A percentile compares a stretch with the other conserved stretches of the same genome.
Conservation (phyloP, 2,113 vertebrate genomes). For the Meleagris gallopavo region DNA sequence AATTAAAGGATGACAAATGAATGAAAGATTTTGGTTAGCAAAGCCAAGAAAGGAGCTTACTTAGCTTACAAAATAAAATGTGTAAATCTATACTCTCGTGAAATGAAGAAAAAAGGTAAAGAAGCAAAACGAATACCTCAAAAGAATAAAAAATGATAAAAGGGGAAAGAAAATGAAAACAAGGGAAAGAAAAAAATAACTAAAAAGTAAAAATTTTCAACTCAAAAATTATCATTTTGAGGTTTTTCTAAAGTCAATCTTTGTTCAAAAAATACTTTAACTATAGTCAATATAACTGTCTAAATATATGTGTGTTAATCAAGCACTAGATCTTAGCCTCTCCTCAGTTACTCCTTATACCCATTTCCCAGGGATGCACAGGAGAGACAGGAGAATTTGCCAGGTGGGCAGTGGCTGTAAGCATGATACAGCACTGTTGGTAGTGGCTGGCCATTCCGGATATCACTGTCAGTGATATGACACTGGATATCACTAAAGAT, state of each 20-base stretch:
- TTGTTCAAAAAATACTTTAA: neutral
- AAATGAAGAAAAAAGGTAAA: neutral
- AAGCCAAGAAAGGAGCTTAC: neutral
- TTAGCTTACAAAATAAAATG: neutral
- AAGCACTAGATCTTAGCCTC: neutral
- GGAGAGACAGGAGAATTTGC: neutral
- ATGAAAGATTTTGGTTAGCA: slow-evolving; percentile 14
- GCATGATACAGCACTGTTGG: fast-evolving
- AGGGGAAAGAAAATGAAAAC: neutral
- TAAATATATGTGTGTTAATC: neutral
- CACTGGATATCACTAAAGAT: neutral
- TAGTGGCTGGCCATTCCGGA: neutral
- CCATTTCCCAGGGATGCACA: neutral
- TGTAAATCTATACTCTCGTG: neutral
- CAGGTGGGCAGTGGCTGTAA: neutral
- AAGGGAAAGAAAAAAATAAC: neutral
- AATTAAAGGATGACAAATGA: neutral
- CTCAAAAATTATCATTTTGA: neutral
- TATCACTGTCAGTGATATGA: too few species aligned
- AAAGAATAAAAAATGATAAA: neutral
- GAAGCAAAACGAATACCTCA: neutral
- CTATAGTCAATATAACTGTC: fast-evolving
- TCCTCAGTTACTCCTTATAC: neutral
- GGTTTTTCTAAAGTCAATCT: fast-evolving
- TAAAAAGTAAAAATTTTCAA: neutral